Evolutionary conservation across 2,113 vertebrate species (phyloP), one percentile per base, ranked within the genome.

Genomic region (Ammodytes marinus): DNA sequence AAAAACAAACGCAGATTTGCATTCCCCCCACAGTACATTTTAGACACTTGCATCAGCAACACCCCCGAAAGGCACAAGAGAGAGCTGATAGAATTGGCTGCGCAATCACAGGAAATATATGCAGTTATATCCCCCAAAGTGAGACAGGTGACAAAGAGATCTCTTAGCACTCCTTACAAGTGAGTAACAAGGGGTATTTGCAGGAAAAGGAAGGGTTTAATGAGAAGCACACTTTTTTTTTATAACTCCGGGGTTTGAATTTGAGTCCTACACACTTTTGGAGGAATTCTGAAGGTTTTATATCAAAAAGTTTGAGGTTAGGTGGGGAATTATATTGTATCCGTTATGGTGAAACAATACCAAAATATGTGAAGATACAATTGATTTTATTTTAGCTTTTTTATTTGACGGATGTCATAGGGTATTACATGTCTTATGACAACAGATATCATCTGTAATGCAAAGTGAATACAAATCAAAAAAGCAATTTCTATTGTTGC

Each of bases 71-170:
- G 82, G 74, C 79, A 77, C 6, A 2, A 27, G 27, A 27, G 61
- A 81, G 74, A 27, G 63, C 54, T 74, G 77, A 66, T 39, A 64
- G 19, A 74, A 70, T 39, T 65, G 60, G 79, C 68, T 69, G 63
- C 81, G 89, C 84, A 91, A 89, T 93, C 84, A 76, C 68, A 69
- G 83, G 87, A 89, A 93, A 92, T 88, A 61, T 50, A 42, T 17
- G 39, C 73, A 27, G 27, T 27, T 19, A 50, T 7, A 14, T 54
- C 45, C 63, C 40, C 46, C 61, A 84, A 27, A 77, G 74, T 70
- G 43, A 88, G 54, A 69, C 17, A 53, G 57, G 42, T 52, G 74
- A 83, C 70, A 71, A 76, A 88, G 13, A 10, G 40, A 71, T 78
- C 27, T 66, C 71, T 70, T 47, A 75, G 11, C 49, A 37, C n/a